A percentile compares a stretch with the other conserved stretches of the same genome.
Evolutionary conservation across 2,888 invertebrate genomes (phyloP).

Genomic region (Drosophila hamatofila): DNA sequence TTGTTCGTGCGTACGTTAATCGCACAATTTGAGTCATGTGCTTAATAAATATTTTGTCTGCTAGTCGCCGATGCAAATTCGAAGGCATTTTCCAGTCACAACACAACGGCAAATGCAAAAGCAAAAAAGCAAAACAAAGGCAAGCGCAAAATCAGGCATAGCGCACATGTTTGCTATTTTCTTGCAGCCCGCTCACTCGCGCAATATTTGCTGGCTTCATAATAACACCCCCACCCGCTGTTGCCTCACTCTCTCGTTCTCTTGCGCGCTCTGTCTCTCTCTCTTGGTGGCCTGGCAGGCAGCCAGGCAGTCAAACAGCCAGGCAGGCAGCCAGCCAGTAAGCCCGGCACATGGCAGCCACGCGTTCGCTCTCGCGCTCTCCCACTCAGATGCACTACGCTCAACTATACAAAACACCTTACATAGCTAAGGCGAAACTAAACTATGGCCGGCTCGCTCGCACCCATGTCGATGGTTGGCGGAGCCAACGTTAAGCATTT

Average conservation of each 20-base stretch:
- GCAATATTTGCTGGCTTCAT: constrained; percentile 50
- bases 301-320: constrained; percentile 25
- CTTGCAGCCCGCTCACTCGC: constrained; percentile 61
- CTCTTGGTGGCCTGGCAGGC: constrained; percentile 38
- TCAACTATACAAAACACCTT: constrained; percentile 73
- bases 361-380: constrained; percentile 73
- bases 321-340: constrained; percentile 60
- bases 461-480: constrained; percentile 28
- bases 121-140: constrained; percentile 56
- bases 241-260: constrained; percentile 27
- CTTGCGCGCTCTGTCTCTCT: constrained; percentile 42
- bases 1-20: constrained; percentile 27
- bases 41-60: constrained; percentile 68
- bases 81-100: constrained; percentile 69
- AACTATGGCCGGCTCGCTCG: constrained; percentile 67
- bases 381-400: constrained; percentile 75
- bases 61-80: constrained; percentile 26
- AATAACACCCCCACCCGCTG: constrained; percentile 46
- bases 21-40: constrained; percentile 57
- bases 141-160: constrained; percentile 55
- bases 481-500: constrained; percentile 10
- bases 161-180: constrained; percentile 70
- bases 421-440: constrained; percentile 76
- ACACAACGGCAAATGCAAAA: constrained; percentile 56
- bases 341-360: constrained; percentile 73